phyloP scores from a whole-genome alignment of 2,113 vertebrate species.

The Rhabdornis inornatus region DNA sequence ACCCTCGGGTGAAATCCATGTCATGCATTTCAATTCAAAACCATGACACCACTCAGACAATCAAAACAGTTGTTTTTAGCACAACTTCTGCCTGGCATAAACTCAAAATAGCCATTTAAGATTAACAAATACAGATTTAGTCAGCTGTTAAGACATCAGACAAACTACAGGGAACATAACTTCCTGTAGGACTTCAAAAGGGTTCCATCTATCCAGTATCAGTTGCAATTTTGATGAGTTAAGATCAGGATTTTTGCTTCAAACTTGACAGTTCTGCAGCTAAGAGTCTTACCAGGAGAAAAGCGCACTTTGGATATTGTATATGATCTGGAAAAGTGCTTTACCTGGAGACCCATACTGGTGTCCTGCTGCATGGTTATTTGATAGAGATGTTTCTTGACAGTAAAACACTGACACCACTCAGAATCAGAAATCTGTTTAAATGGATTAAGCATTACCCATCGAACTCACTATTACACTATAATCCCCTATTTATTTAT shows the following conservation, averaged over 20 bases:
- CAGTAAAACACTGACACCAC: background rate
- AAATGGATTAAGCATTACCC: background rate
- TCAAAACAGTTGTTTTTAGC: background rate
- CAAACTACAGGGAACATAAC: background rate
- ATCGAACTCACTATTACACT: background rate
- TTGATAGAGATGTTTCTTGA: background rate
- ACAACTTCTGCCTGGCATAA: background rate
- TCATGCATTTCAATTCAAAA: background rate
- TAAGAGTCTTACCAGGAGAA: background rate
- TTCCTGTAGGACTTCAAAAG: background rate
- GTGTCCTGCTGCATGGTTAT: background rate
- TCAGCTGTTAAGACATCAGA: background rate
- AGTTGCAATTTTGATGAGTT: background rate
- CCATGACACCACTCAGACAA: background rate
- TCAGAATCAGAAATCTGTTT: background rate
- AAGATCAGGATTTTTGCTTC: background rate
- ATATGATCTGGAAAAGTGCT: background rate
- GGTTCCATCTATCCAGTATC: background rate
- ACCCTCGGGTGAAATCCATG: background rate
- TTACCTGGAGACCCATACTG: background rate
- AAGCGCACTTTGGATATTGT: background rate
- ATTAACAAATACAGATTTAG: background rate
- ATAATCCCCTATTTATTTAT: background rate
- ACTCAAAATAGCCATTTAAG: background rate
- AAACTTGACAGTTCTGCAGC: background rate